phyloP scores from a whole-genome alignment of 2,113 vertebrate genomes.

The Phylloscopus whistleri region DNA sequence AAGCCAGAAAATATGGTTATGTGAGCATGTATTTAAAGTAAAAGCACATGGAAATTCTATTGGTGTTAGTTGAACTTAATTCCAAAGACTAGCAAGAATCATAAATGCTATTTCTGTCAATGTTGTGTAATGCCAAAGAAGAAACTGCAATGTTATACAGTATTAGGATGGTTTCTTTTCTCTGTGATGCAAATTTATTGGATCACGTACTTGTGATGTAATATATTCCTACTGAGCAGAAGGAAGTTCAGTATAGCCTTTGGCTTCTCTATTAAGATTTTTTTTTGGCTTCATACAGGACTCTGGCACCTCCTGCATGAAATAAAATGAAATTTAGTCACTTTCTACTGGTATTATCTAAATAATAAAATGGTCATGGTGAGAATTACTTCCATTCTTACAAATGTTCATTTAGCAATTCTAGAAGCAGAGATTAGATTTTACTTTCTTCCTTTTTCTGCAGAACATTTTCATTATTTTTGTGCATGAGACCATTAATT shows the following conservation, averaged over 20 bases:
- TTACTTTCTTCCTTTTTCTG: background rate
- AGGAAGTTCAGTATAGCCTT: background rate
- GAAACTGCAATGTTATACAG: background rate
- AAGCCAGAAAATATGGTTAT: background rate
- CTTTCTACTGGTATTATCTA: background rate
- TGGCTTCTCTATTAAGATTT: conserved; percentile 1
- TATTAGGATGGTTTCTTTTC: background rate
- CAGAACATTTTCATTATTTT: background rate
- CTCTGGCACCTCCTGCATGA: background rate
- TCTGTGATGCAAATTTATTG: background rate
- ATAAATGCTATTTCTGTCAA: background rate
- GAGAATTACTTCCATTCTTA: background rate
- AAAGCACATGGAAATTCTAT: background rate
- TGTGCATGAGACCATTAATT: background rate
- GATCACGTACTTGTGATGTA: background rate
- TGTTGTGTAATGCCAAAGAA: background rate
- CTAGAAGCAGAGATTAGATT: background rate
- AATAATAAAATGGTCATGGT: background rate
- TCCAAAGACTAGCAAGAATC: background rate
- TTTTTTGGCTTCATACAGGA: background rate
- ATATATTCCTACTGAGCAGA: background rate
- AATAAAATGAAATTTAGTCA: background rate
- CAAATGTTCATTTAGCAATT: background rate
- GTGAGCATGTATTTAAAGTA: background rate
- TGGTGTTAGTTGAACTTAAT: background rate